These are phyloP conservation scores for Andrena flavipes DNA, from an alignment of 2,888 invertebrate species.

Conservation along the genomic window DNA sequence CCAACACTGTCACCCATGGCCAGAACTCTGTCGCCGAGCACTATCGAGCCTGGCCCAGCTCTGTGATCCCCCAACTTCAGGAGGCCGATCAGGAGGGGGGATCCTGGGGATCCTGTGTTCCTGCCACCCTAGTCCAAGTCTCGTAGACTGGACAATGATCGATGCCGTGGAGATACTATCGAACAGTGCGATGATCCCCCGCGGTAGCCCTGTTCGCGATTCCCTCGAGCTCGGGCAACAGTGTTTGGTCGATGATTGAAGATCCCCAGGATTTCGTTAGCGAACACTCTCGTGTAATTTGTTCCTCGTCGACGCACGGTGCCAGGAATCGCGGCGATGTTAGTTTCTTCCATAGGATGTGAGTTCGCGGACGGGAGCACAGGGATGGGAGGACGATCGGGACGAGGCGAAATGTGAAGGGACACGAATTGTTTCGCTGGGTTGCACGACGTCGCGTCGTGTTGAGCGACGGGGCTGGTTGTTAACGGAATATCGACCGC, in stretches of 20 bases:
- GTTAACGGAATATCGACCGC: conserved; percentile 67
- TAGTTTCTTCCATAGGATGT: conserved; percentile 1
- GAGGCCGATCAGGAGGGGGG: conserved; percentile 5
- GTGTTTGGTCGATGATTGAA: conserved; percentile 44
- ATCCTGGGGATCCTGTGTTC: conserved; percentile 1
- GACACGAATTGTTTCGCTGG: conserved; percentile 45
- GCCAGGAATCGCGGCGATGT: background rate
- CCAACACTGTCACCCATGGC: conserved; percentile 2
- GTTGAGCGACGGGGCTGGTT: conserved; percentile 38
- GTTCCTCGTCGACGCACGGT: background rate
- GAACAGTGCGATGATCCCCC: conserved; percentile 22
- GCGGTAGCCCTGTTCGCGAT: conserved; percentile 9
- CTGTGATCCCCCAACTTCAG: background rate
- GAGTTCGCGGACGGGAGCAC: background rate
- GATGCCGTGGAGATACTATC: conserved; percentile 13
- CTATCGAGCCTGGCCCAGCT: background rate
- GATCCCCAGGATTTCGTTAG: background rate
- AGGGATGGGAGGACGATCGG: conserved; percentile 16
- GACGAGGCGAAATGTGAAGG: conserved; percentile 42
- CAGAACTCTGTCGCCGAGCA: background rate
- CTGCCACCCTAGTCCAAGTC: conserved; percentile 12
- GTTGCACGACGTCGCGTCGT: conserved; percentile 45
- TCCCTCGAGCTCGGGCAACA: background rate
- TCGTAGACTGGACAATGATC: conserved; percentile 36
- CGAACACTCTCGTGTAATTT: background rate